A percentile compares a stretch with the other conserved stretches of the same genome.
phyloP scores from a whole-genome alignment of 2,888 invertebrate genomes.

The Drosophila maculinotata region DNA sequence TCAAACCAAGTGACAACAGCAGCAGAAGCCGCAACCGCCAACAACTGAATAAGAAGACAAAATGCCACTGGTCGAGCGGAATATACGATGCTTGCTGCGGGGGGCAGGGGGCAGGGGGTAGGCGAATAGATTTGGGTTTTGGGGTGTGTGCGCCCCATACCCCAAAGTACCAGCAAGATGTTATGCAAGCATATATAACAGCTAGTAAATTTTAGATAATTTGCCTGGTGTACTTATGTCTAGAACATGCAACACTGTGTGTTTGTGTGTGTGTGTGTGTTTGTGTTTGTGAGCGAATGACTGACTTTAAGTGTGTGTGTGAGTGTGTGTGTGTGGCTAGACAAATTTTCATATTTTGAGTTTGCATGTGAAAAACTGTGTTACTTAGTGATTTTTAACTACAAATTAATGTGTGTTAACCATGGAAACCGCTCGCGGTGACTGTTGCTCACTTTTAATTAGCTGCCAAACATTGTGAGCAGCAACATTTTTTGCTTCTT shows the following conservation, averaged over 20 bases:
- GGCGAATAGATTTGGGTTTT: not conserved
- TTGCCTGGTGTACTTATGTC: conserved; percentile 79
- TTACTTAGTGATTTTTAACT: conserved; percentile 53
- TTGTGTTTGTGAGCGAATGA: conserved; percentile 3
- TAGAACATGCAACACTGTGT: conserved; percentile 53
- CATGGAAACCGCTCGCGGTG: conserved; percentile 33
- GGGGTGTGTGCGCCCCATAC: not conserved
- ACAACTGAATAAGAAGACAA: conserved; percentile 56
- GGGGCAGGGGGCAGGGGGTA: too few relatives aligned
- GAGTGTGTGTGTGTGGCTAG: conserved; percentile 41
- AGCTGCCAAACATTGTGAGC: conserved; percentile 15
- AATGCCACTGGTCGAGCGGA: conserved; percentile 9
- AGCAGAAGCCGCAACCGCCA: conserved; percentile 53
- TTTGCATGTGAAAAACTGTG: conserved; percentile 49
- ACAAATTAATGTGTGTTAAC: conserved; percentile 31
- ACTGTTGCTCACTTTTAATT: conserved; percentile 40
- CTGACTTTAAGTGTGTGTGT: not conserved
- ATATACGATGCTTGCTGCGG: not conserved
- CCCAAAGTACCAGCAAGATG: conserved; percentile 44
- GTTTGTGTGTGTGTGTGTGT: conserved; percentile 2
- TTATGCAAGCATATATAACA: conserved; percentile 63
- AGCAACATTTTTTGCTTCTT: conserved; percentile 2
- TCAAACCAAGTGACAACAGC: conserved; percentile 76
- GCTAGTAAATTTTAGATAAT: conserved; percentile 78
- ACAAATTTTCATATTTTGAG: conserved; percentile 41